Percentiles rank a stretch among this genome's conserved stretches.
Evolutionary conservation across 2,797 vertebrate genomes (phyloP).

Genomic region (Coccyzus lansbergi): DNA sequence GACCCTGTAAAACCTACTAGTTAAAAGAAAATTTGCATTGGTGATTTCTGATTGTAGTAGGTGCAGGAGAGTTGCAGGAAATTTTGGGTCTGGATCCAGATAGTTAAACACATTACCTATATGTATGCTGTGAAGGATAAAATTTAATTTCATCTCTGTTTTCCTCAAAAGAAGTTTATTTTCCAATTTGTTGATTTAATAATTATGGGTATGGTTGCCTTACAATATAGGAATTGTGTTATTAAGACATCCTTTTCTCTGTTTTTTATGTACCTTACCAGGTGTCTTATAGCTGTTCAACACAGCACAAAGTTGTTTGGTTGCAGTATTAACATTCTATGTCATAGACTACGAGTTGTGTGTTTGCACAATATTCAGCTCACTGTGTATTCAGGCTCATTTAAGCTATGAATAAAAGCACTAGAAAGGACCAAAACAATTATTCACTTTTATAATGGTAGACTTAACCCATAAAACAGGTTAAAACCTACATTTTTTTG

Average conservation of each 20-base stretch:
- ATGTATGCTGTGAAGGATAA: neutral
- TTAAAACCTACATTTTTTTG: neutral
- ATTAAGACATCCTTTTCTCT: neutral
- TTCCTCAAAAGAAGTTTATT: neutral
- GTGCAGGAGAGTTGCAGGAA: neutral
- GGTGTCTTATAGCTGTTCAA: neutral
- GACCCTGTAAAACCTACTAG: neutral
- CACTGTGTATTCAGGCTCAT: neutral
- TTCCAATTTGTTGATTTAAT: neutral
- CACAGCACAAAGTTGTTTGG: neutral
- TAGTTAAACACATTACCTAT: neutral
- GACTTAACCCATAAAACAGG: neutral
- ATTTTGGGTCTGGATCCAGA: neutral
- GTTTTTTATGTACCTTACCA: neutral
- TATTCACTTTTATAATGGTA: neutral
- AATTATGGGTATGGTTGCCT: neutral
- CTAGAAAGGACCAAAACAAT: neutral
- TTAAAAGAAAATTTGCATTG: neutral
- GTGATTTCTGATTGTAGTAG: neutral
- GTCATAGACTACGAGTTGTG: neutral
- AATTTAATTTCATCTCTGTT: neutral
- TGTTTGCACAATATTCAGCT: neutral
- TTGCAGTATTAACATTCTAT: neutral
- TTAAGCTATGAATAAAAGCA: neutral
- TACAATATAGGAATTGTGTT: neutral